Evolutionary conservation across 1,140 invertebrate species (phyloP), one percentile per base, ranked within the genome.

Genomic region (Apis dorsata): DNA sequence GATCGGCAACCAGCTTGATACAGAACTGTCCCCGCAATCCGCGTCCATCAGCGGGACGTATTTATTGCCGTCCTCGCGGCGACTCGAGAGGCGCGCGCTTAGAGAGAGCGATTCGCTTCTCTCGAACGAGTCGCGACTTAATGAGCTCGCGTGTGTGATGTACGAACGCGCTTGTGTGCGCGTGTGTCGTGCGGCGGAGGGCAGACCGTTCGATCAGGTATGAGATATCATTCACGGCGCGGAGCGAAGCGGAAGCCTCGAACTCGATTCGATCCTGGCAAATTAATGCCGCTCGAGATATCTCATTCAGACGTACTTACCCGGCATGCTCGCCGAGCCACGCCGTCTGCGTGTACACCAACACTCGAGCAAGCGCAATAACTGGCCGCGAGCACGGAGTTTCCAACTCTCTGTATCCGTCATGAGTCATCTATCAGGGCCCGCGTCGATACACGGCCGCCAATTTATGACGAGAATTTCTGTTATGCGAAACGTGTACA

Each of bases 261-360:
- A 79, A 75, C 73, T 81, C 84, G 87, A 90, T 89, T 87, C 81
- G 84, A 90, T 90, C 84, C 86, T 90, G 90, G 90, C 88, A 90
- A 90, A 91, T 91, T 90, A 91, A 91, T 91, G 83, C 84, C 57
- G 79, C 73, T 59, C 68, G 78, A 75, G 85, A 90, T 90, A 85
- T 89, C 87, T 90, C 83, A 89, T 89, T 89, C 81, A 86, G 77
- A 59, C 81, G 69, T 78, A 75, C 81, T 87, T 87, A 75, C 74
- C 73, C 62, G 44, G 57, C 76, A 74, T 65, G 80, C 85, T 87
- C 78, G 66, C 5, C 28, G 34, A 28, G 59, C 66, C 24, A 19
- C 76, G 57, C 21, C 55, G 57, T 60, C 74, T 71, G 51, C 65
- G 44, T 62, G 44, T 55, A 49, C 5, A 21, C 19, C 5, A 44